Evolutionary conservation across 1,140 invertebrate genomes (phyloP), one percentile per base, ranked within the genome.

Genomic region (Drosophila melanica): DNA sequence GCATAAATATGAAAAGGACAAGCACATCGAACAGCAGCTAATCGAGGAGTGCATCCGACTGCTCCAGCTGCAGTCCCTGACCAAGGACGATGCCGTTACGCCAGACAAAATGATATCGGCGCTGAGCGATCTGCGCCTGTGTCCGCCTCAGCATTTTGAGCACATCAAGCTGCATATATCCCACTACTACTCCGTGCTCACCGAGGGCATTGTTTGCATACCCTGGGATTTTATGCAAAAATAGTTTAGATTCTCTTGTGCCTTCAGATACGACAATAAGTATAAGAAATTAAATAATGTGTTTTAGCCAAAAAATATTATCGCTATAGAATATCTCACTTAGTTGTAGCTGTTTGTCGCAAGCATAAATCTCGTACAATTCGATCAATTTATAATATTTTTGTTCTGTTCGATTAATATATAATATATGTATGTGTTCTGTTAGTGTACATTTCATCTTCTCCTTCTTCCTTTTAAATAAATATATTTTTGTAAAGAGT

Each of bases 101-200:
- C 97, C 97, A 1, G 95, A 95, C 69, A 93, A 97, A 18, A 98
- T 98, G 97, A 97, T 98, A 67, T 92, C 95, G 47, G 98, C 96
- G 74, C 97, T 96, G 81, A 93, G 95, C 74, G 93, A 95, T 57
- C 91, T 99, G 41, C 92, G 97, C 6, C 70, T 42, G 33, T 69
- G 95, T 67, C 92, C 94, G 65, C 50, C 76, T 12, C 57, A 84
- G 51, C 71, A 92, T 55, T 67, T 84, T 48, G 48, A 92, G 50
- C 95, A 94, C 41, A 93, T 95, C 35, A 94, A 95, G 79, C 86
- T 99, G 0, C 95, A 95, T 90, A 94, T 98, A 30, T 96, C 97
- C 0, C 96, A 97, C 89, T 98, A 98, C 92, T 98, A 98, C 90
- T 97, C 97, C 0, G 95, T 99, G 11, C 93, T 98, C 85, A 95